Evolutionary conservation across 2,797 vertebrate species (phyloP), one percentile per base, ranked within the genome.

Genomic region (Poecilia wingei): DNA sequence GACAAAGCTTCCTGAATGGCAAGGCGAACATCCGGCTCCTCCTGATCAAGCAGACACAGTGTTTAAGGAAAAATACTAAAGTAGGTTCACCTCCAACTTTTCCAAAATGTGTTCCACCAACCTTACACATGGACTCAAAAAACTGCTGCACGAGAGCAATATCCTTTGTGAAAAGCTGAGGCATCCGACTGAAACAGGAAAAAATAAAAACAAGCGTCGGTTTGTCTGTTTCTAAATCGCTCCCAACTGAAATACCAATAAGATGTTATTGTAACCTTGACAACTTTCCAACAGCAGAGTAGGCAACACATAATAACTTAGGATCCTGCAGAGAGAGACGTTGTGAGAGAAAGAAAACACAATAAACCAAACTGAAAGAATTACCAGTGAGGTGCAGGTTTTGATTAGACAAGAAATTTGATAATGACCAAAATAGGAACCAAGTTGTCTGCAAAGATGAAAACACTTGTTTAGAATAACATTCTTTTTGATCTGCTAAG

Each of bases 81-180:
- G 68, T 14, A 13, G 3, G n/a, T 28, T 70, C 18, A 22, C 10
- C 68, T 45, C 5, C 6, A 14, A 46, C 41, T 28, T 46, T 46
- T 28, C 13, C 25, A 72, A 10, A 36, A 14, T 13, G n/a, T 31
- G 43, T 81, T 66, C n/a, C 79, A 96, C 36, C 88, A 8, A 99
- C 98, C 97, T 99, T 99, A 88, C 97, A 98, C 82, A 99, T 96
- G 84, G 98, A 98, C 95, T 99, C 98, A 91, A 99, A 99, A 86
- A 99, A 99, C 93, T 99, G 98, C 90, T 99, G 98, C 53, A 99
- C 97, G 33, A 99, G 95, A 12, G 98, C 98, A 82, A 99, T 97
- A 86, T 99, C 98, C 94, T 99, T 99, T 28, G 97, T 98, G 92
- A 99, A 99, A 66, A 99, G 96, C 89, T 99, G 98, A 7, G 98